Evolutionary conservation across 1,140 invertebrate genomes (phyloP).

Genomic region (Nasonia vitripennis): DNA sequence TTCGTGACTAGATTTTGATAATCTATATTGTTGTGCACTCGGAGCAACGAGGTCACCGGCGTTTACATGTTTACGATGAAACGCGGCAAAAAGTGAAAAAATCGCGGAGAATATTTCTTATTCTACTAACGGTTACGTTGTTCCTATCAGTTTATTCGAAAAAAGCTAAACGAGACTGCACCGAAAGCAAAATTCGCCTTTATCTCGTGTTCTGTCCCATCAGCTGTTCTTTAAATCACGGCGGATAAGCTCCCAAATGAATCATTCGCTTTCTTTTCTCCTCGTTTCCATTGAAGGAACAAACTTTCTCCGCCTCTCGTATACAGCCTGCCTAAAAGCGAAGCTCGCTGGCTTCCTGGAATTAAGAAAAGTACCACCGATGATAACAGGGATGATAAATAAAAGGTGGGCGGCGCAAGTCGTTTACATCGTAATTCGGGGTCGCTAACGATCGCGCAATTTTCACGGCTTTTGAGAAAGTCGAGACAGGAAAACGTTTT

Average conservation of each 20-base stretch:
- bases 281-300: background rate
- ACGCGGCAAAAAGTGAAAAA: background rate
- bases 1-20: background rate
- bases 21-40: background rate
- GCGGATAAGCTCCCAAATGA: background rate
- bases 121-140: no score
- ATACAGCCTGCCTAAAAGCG: background rate
- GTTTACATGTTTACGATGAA: background rate
- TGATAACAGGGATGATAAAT: slow-evolving; percentile 8
- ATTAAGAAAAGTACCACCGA: background rate
- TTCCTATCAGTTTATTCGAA: no score
- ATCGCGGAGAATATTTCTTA: no score
- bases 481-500: background rate
- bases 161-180: background rate
- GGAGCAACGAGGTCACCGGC: background rate
- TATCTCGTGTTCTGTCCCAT: no score
- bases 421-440: background rate
- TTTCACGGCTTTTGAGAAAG: background rate
- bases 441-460: background rate
- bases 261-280: background rate
- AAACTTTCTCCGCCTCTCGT: background rate
- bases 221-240: background rate
- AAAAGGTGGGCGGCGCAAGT: background rate
- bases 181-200: background rate
- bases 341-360: background rate